Conservation (phyloP, 2,113 vertebrate genomes). For the Talpa occidentalis region DNA sequence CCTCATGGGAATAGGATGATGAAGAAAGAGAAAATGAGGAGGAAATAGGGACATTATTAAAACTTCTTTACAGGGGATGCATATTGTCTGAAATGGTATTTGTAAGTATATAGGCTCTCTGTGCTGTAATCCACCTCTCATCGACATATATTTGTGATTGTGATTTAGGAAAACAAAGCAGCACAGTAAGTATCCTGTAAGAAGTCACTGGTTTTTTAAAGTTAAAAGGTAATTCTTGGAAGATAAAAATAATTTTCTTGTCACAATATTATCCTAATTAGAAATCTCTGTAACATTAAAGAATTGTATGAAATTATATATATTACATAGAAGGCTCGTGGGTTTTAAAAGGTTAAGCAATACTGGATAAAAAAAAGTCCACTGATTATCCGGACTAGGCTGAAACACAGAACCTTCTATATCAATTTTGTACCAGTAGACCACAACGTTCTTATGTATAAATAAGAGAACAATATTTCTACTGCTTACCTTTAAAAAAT, state of each 20-base stretch:
- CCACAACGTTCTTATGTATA: constrained; percentile 31
- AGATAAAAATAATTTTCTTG: constrained; percentile 33
- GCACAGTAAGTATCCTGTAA: not conserved
- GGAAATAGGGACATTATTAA: not conserved
- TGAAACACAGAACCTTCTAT: not conserved
- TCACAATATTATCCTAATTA: not conserved
- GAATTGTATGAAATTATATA: not conserved
- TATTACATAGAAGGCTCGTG: constrained; percentile 16
- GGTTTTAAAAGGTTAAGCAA: constrained; percentile 1
- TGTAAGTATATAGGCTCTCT: not conserved
- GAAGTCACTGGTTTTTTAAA: not conserved
- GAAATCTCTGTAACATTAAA: constrained; percentile 40
- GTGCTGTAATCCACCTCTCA: not conserved
- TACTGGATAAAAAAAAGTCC: not conserved
- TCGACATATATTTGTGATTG: not conserved
- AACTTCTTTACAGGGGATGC: not conserved
- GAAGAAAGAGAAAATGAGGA: not conserved
- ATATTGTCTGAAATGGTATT: not conserved
- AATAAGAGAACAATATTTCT: constrained; percentile 1
- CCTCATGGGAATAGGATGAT: not conserved
- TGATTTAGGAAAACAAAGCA: constrained; percentile 46
- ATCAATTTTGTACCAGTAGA: constrained; percentile 13
- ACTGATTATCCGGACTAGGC: not conserved
- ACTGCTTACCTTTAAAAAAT: not conserved
- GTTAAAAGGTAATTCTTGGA: not conserved